A percentile compares a stretch with the other conserved stretches of the same genome.
These are phyloP conservation scores for Antedon mediterranea DNA, from an alignment of 53 echinoderm and acorn worm species.

Conservation along the genomic window DNA sequence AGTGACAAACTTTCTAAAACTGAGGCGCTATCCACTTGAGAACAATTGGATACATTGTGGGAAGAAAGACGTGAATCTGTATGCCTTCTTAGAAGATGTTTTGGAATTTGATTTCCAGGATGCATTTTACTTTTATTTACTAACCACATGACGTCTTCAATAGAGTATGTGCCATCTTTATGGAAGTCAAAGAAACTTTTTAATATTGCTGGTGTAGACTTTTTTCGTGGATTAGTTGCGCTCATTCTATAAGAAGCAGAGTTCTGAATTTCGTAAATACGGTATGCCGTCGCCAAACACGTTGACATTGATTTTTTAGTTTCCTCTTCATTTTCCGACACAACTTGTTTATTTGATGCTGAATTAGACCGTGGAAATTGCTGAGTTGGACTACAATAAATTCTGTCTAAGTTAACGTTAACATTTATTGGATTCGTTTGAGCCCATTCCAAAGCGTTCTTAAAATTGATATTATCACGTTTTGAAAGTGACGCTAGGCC, in stretches of 20 bases:
- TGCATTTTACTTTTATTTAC: not conserved
- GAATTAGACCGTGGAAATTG: not conserved
- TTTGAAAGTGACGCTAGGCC: conserved; percentile 31
- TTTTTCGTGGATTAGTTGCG: not conserved
- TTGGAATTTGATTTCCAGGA: not conserved
- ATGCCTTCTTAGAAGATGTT: not conserved
- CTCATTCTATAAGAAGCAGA: not conserved
- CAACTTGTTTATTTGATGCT: not conserved
- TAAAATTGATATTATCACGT: conserved; percentile 36
- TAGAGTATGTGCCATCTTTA: not conserved
- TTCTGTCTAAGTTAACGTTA: not conserved
- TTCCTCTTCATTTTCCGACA: not conserved
- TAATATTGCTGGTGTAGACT: not conserved
- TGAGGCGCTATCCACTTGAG: not conserved
- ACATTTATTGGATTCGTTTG: not conserved
- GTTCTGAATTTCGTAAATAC: not conserved
- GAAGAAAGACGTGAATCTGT: not conserved
- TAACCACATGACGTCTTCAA: not conserved
- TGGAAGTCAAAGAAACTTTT: not conserved
- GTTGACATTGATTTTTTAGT: not conserved
- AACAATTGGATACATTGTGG: not conserved
- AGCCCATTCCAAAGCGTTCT: conserved; percentile 54
- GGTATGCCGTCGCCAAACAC: not conserved
- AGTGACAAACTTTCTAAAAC: not conserved
- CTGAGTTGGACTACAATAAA: not conserved